A percentile compares a stretch with the other conserved stretches of the same genome.
Evolutionary conservation across 2,797 vertebrate genomes (phyloP).

Genomic region (Glyptemys insculpta): DNA sequence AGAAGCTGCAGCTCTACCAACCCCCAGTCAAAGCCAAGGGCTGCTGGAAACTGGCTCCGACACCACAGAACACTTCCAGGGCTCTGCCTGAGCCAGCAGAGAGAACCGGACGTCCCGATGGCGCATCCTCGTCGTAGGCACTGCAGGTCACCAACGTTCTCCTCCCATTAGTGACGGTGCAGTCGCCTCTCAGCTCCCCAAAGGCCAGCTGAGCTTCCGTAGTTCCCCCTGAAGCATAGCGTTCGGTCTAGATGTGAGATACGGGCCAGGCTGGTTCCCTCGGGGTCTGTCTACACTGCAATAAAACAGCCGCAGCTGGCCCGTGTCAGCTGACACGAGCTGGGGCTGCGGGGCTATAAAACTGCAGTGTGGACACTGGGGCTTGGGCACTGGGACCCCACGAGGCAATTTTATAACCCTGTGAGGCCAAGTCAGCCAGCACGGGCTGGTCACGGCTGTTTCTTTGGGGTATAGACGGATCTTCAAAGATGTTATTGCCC

Average conservation of each 20-base stretch:
- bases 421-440: neutral
- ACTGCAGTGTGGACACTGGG: no score
- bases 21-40: no score
- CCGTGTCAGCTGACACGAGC: no score
- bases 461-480: neutral
- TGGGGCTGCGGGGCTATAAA: no score
- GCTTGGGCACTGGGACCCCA: neutral
- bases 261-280: neutral
- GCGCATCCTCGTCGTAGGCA: no score
- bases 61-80: neutral
- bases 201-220: neutral
- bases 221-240: no score
- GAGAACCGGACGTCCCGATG: neutral
- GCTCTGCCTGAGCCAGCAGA: neutral
- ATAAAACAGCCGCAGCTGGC: no score
- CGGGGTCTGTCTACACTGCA: neutral
- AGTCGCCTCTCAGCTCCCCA: neutral
- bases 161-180: neutral
- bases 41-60: no score
- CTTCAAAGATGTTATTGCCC: neutral
- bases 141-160: no score
- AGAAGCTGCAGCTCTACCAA: no score
- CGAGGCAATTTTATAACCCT: neutral
- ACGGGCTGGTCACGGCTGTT: no score
- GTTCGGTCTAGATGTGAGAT: neutral